phyloP scores from a whole-genome alignment of 2,797 vertebrate genomes.

The Acanthurus tractus region DNA sequence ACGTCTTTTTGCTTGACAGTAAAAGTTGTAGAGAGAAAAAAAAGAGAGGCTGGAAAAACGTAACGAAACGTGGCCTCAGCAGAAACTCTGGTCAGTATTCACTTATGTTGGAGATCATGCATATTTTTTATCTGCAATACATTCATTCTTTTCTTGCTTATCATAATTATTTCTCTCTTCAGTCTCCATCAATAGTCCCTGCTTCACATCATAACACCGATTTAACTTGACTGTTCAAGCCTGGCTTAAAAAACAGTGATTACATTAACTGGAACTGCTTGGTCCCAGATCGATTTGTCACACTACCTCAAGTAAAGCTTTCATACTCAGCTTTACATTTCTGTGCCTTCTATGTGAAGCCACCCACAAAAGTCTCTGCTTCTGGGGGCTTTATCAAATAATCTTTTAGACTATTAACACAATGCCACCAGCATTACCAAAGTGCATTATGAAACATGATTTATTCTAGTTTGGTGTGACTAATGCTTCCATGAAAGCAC shows the following conservation, averaged over 20 bases:
- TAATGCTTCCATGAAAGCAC: constrained; percentile 27
- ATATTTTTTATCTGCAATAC: not conserved
- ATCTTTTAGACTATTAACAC: constrained; percentile 31
- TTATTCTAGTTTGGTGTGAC: constrained; percentile 27
- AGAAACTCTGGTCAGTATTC: not conserved
- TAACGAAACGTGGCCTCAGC: not conserved
- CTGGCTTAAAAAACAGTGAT: not conserved
- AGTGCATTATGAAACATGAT: constrained; percentile 31
- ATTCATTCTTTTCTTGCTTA: not conserved
- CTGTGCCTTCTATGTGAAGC: constrained; percentile 21
- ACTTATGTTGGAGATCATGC: not conserved
- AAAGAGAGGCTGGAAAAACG: not conserved
- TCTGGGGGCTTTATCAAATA: constrained; percentile 20
- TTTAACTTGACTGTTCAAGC: not conserved
- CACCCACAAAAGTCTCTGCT: constrained; percentile 18
- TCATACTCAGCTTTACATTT: not conserved
- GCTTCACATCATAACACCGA: not conserved
- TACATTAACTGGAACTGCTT: constrained; percentile 13
- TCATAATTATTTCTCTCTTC: not conserved
- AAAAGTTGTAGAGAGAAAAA: not conserved
- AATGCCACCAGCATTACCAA: constrained; percentile 21
- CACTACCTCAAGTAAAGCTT: not conserved
- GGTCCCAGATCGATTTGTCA: constrained; percentile 6
- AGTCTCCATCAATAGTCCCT: not conserved
- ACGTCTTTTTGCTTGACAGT: not conserved